These are phyloP conservation scores for Volucella inanis DNA, from an alignment of 2,888 invertebrate genomes.

Conservation along the genomic window DNA sequence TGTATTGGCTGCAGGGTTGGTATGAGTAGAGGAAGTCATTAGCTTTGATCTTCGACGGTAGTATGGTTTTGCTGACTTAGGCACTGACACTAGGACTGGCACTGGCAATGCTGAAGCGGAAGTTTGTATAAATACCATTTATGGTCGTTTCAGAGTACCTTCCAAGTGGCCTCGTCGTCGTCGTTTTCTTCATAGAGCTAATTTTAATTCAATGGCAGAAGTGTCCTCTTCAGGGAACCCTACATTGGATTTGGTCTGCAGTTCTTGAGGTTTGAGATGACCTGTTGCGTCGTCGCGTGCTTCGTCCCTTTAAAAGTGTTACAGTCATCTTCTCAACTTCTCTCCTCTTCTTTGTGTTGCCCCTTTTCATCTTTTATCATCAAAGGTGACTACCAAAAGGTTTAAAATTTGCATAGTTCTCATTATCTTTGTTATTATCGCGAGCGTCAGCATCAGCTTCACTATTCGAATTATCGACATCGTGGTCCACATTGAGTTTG, in stretches of 20 bases:
- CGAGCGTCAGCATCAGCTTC: constrained; percentile 19
- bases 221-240: constrained; percentile 37
- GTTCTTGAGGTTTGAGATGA: neutral
- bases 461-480: neutral
- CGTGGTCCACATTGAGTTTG: constrained; percentile 49
- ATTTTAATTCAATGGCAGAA: constrained; percentile 55
- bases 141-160: neutral
- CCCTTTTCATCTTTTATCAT: constrained; percentile 16
- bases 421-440: constrained; percentile 44
- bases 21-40: constrained; percentile 44
- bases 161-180: constrained; percentile 6
- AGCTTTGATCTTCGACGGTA: constrained; percentile 49
- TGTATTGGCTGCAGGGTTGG: neutral
- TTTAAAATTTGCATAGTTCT: constrained; percentile 34
- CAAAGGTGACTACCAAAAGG: neutral
- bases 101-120: neutral
- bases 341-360: neutral
- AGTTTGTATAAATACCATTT: constrained; percentile 25
- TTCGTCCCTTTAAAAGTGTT: constrained; percentile 18
- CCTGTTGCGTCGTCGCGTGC: constrained; percentile 40
- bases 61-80: neutral
- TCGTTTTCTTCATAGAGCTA: constrained; percentile 15
- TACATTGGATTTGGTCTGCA: neutral
- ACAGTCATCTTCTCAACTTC: constrained; percentile 8
- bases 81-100: no score